Evolutionary conservation across 92 coral and sea anemone genomes (phyloP).

Genomic region (Porites evermanni): DNA sequence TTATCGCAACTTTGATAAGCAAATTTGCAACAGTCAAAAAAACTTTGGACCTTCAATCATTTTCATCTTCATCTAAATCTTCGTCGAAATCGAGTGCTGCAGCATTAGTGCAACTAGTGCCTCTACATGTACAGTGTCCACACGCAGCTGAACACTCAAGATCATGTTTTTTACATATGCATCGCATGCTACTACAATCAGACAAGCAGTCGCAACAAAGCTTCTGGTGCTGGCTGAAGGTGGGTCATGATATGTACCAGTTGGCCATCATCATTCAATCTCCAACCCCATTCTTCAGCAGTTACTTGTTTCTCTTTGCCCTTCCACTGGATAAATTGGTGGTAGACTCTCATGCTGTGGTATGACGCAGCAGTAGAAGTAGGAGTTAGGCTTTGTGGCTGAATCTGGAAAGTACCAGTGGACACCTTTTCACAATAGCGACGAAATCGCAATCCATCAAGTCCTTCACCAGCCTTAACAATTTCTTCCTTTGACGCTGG

Average conservation of each 20-base stretch:
- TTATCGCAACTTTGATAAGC: not conserved
- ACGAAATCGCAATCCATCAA: slow-evolving; percentile 24
- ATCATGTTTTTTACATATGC: slow-evolving; percentile 38
- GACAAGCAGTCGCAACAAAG: slow-evolving; percentile 36
- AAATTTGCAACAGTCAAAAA: not conserved
- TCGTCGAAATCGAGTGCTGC: not conserved
- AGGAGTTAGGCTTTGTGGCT: not conserved
- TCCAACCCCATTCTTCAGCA: slow-evolving; percentile 39
- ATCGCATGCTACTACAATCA: slow-evolving; percentile 40
- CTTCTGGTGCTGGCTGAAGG: slow-evolving; percentile 18
- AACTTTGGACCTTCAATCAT: not conserved
- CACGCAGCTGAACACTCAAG: slow-evolving; percentile 48
- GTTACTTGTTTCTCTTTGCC: slow-evolving; percentile 12
- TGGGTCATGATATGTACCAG: slow-evolving; percentile 27
- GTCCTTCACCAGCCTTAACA: slow-evolving; percentile 23
- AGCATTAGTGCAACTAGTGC: slow-evolving; percentile 44
- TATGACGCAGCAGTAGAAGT: not conserved
- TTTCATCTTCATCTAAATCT: not conserved
- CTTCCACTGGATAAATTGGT: slow-evolving; percentile 35
- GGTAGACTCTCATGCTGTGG: slow-evolving; percentile 29
- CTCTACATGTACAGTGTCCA: slow-evolving; percentile 60
- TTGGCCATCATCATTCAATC: not conserved
- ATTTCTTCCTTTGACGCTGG: slow-evolving; percentile 18
- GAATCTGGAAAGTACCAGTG: slow-evolving; percentile 8
- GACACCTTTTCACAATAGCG: slow-evolving; percentile 38